phyloP scores from a whole-genome alignment of 2,888 invertebrate species.

The Dilophus febrilis region DNA sequence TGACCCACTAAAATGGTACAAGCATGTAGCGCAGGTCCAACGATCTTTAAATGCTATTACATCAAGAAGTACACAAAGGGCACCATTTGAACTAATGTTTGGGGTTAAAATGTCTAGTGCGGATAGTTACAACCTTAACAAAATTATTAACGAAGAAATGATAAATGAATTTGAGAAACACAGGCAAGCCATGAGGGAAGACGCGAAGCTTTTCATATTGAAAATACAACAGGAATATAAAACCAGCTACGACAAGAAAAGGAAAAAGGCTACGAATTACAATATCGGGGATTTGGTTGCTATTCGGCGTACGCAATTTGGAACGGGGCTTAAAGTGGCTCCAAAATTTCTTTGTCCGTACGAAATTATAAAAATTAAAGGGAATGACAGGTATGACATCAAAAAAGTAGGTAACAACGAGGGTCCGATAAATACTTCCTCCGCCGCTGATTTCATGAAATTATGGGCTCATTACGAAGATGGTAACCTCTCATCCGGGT shows the following conservation, averaged over 20 bases:
- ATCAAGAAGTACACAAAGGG: background rate
- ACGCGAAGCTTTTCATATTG: too few relatives aligned
- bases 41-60: background rate
- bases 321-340: background rate
- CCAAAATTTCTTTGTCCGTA: background rate
- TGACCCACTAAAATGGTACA: constrained; percentile 1
- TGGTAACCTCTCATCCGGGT: too few relatives aligned
- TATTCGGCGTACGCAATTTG: background rate
- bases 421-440: too few relatives aligned
- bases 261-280: background rate
- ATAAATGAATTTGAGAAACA: too few relatives aligned
- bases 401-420: too few relatives aligned
- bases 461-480: too few relatives aligned
- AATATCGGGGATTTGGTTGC: background rate
- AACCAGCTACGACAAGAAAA: background rate
- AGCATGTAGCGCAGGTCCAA: background rate
- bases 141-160: background rate
- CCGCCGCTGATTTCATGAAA: too few relatives aligned
- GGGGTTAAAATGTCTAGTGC: background rate
- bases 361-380: background rate
- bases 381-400: too few relatives aligned
- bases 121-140: background rate
- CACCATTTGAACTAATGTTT: constrained; percentile 3
- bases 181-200: too few relatives aligned
- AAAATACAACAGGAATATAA: too few relatives aligned